Percentiles rank a stretch among this genome's conserved stretches.
Evolutionary conservation across 1,140 invertebrate species (phyloP).

Genomic region (Scaptomyza pallida): DNA sequence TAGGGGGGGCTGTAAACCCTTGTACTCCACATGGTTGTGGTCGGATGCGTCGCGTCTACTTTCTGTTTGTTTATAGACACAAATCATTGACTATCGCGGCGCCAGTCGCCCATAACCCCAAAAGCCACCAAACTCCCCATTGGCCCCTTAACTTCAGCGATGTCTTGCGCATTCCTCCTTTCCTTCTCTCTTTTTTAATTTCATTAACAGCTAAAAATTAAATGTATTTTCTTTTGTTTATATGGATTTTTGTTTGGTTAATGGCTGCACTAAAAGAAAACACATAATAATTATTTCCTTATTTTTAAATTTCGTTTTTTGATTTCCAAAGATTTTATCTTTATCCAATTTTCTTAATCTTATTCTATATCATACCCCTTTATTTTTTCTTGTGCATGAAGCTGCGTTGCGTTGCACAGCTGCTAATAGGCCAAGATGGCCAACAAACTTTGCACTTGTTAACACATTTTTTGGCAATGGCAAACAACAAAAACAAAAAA

Average conservation of each 20-base stretch:
- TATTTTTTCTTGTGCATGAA: conserved; percentile 28
- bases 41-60: conserved; percentile 55
- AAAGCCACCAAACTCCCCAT: not conserved
- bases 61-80: conserved; percentile 77
- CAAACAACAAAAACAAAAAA: conserved; percentile 30
- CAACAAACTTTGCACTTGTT: conserved; percentile 67
- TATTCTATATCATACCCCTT: not conserved
- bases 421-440: conserved; percentile 64
- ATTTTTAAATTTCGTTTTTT: too few species aligned
- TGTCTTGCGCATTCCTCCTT: conserved; percentile 11
- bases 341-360: too few species aligned
- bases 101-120: conserved; percentile 49
- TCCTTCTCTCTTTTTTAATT: conserved; percentile 61
- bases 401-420: conserved; percentile 49
- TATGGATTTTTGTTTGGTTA: conserved; percentile 6
- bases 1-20: conserved; percentile 40
- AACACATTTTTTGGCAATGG: conserved; percentile 68
- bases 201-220: conserved; percentile 80
- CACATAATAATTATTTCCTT: too few species aligned
- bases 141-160: not conserved
- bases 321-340: too few species aligned
- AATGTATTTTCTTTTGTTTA: conserved; percentile 55
- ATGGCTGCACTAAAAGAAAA: not conserved
- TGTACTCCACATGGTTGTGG: conserved; percentile 64
- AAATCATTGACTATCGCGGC: conserved; percentile 79